phyloP scores from a whole-genome alignment of 2,888 invertebrate genomes.

The Clunio marinus region DNA sequence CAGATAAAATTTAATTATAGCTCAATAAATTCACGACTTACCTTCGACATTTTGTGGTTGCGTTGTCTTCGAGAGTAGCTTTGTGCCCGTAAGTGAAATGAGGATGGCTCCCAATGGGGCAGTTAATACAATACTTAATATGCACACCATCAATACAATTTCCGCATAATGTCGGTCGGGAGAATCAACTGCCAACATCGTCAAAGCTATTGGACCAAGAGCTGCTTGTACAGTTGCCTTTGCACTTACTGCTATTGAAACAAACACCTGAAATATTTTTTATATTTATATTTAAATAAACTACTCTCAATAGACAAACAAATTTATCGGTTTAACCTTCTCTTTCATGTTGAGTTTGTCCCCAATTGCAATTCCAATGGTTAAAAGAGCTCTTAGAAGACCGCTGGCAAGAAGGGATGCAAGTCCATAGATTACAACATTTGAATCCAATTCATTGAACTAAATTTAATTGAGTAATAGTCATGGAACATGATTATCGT shows the following conservation, averaged over 20 bases:
- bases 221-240: conserved; percentile 98
- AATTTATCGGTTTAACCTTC: too few relatives aligned
- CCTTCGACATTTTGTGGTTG: conserved; percentile 64
- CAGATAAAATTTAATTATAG: conserved; percentile 18
- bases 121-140: conserved; percentile 77
- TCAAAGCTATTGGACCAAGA: conserved; percentile 71
- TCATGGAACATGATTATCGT: neutral
- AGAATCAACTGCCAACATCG: conserved; percentile 55
- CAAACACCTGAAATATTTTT: conserved; percentile 55
- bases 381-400: conserved; percentile 62
- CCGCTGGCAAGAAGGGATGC: conserved; percentile 65
- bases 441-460: conserved; percentile 66
- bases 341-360: conserved; percentile 83
- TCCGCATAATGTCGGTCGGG: conserved; percentile 59
- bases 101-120: conserved; percentile 80
- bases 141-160: conserved; percentile 69
- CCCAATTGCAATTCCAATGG: conserved; percentile 66
- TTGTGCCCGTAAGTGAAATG: conserved; percentile 73
- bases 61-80: conserved; percentile 71
- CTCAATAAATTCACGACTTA: conserved; percentile 44
- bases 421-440: conserved; percentile 65
- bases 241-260: conserved; percentile 88
- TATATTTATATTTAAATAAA: neutral
- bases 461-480: conserved; percentile 44
- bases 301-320: too few relatives aligned